Base-by-base conservation (phyloP, 2,113 vertebrate species). In the Cromileptes altivelis region DNA sequence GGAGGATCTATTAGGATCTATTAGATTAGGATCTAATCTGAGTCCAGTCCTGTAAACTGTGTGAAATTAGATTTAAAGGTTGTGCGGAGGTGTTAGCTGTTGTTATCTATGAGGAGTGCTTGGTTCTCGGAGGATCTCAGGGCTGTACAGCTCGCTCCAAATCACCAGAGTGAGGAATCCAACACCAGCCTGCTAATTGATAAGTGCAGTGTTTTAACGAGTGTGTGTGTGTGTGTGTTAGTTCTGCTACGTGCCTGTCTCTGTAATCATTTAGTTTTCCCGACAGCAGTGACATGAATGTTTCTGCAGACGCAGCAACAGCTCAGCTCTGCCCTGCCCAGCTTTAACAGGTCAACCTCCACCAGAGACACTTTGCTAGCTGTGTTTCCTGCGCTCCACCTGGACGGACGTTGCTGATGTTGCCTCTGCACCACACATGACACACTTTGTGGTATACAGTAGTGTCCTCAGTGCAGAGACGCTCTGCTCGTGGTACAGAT, bases 131-230 rank as follows among this genome's bases (percentile, higher is more conserved):
- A 19, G n/a, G 57, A 49, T 55, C 60, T 56, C 67, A 23, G 25
- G 50, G 25, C 30, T 18, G 53, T 5, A 75, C 62, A 23, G 1
- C 23, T 15, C 1, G 70, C 6, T 81, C 78, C 78, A 56, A 0
- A 65, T 82, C 88, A 82, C 61, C 69, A 65, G 13, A 0, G 47
- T 61, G 87, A 84, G 85, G 82, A 89, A 89, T 87, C 7, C 79
- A 3, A 47, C 21, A 30, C 15, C 80, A 37, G 45, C 19, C 30
- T 27, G 64, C 81, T 84, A 77, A 90, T 58, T 64, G 25, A 18
- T 13, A 8, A 12, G 6, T 30, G n/a, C 7, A 13, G 1, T 8
- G n/a, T 65, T 53, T 49, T 81, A 78, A 77, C 30, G 74, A 55
- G 49, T 37, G 42, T 57, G 42, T 45, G 77, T 76, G 45, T 52